Percentiles rank a stretch among this genome's conserved stretches.
Evolutionary conservation across 2,113 vertebrate genomes (phyloP).

Genomic region (Corydoras maculifer): DNA sequence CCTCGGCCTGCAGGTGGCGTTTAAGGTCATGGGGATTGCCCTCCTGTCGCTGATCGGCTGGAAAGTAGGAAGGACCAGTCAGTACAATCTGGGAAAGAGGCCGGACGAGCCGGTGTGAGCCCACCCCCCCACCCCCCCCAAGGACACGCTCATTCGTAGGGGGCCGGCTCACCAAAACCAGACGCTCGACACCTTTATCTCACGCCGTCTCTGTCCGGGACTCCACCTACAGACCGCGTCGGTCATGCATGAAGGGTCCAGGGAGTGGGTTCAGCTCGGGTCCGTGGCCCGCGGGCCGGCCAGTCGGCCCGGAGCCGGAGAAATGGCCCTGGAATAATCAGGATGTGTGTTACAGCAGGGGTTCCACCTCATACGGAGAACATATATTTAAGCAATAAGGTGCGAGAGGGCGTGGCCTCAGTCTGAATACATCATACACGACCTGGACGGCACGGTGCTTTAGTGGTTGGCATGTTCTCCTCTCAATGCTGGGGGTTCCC

Average conservation of each 20-base stretch:
- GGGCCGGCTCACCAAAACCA: conserved; percentile 13
- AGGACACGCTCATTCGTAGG: neutral
- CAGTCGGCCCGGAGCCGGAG: too few species aligned
- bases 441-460: too few species aligned
- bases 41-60: conserved; percentile 76
- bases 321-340: too few species aligned
- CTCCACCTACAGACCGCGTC: neutral
- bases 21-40: conserved; percentile 74
- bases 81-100: conserved; percentile 83
- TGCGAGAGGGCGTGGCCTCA: too few species aligned
- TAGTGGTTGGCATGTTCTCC: too few species aligned
- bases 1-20: conserved; percentile 82
- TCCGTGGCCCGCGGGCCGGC: neutral
- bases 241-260: conserved; percentile 5
- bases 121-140: too few species aligned
- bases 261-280: neutral
- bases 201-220: conserved; percentile 5
- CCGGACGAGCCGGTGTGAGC: conserved; percentile 55
- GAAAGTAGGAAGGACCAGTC: conserved; percentile 78
- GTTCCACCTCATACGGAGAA: too few species aligned
- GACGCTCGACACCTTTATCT: conserved; percentile 12
- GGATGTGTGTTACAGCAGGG: too few species aligned
- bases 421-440: too few species aligned
- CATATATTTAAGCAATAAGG: too few species aligned
- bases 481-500: too few species aligned